Evolutionary conservation across 2,888 invertebrate species (phyloP).

Genomic region (Polia nebulosa): DNA sequence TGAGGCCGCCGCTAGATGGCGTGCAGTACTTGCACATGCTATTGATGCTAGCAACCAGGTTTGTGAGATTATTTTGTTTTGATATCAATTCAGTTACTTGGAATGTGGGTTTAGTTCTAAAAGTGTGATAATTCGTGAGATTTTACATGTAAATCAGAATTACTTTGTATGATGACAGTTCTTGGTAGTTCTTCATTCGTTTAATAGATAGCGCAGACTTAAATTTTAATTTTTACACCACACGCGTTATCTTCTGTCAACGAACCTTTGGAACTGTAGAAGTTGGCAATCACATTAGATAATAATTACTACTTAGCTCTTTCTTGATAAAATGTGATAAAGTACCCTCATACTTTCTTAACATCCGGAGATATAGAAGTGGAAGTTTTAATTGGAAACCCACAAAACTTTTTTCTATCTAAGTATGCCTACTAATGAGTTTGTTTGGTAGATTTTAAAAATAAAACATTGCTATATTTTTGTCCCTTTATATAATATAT

Average conservation of each 20-base stretch:
- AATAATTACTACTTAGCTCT: conserved; percentile 30
- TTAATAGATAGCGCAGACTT: conserved; percentile 52
- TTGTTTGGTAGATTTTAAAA: background rate
- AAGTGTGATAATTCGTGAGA: background rate
- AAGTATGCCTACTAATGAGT: background rate
- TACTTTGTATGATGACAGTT: too few relatives aligned
- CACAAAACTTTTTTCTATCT: background rate
- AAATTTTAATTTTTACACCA: background rate
- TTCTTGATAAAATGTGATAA: conserved; percentile 41
- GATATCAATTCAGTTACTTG: background rate
- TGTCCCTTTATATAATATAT: background rate
- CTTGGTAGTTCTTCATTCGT: background rate
- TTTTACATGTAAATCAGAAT: too few relatives aligned
- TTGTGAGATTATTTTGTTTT: conserved; percentile 11
- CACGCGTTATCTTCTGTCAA: conserved; percentile 18
- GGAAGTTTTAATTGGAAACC: background rate
- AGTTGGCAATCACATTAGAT: conserved; percentile 26
- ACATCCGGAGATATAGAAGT: conserved; percentile 20
- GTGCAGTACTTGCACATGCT: conserved; percentile 94
- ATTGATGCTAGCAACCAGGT: conserved; percentile 94
- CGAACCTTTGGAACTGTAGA: conserved; percentile 34
- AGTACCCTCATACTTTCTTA: conserved; percentile 13
- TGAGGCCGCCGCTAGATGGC: conserved; percentile 94
- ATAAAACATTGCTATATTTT: background rate
- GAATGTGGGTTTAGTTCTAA: background rate